Evolutionary conservation across 2,888 invertebrate species (phyloP).

Genomic region (Rhaphigaster nebulosa): DNA sequence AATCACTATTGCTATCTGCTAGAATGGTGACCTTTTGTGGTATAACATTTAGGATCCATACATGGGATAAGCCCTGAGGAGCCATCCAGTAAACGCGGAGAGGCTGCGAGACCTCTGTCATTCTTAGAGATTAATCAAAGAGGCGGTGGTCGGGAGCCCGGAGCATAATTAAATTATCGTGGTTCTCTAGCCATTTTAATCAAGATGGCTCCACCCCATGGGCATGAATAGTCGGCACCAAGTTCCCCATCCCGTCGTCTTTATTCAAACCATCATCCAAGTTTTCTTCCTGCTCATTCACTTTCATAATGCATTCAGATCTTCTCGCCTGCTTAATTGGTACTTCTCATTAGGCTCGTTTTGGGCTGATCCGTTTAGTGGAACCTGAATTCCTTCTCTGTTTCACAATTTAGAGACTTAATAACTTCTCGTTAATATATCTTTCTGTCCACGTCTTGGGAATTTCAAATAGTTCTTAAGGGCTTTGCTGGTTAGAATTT

Average conservation of each 20-base stretch:
- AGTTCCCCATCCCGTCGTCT: conserved; percentile 17
- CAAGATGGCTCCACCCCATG: conserved; percentile 44
- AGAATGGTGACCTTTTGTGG: not conserved
- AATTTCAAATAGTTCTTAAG: not conserved
- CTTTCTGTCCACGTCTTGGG: not conserved
- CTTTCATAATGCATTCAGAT: conserved; percentile 49
- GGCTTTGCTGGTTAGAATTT: not conserved
- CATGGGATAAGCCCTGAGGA: not conserved
- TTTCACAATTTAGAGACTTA: conserved; percentile 29
- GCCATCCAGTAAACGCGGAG: not conserved
- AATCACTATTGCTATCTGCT: not conserved
- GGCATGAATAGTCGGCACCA: conserved; percentile 35
- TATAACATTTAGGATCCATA: not conserved
- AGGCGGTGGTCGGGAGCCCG: conserved; percentile 4
- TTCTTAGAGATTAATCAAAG: conserved; percentile 51
- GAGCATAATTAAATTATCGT: conserved; percentile 49
- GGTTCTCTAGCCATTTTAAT: conserved; percentile 50
- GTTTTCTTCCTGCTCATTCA: conserved; percentile 38
- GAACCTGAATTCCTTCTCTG: conserved; percentile 14
- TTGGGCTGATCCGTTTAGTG: not conserved
- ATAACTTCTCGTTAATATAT: conserved; percentile 39
- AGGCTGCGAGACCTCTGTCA: not conserved
- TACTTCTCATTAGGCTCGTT: conserved; percentile 40
- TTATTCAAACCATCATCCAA: conserved; percentile 47
- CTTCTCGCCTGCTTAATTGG: conserved; percentile 38